phyloP scores from a whole-genome alignment of 2,113 vertebrate genomes.

The Kryptolebias marmoratus region DNA sequence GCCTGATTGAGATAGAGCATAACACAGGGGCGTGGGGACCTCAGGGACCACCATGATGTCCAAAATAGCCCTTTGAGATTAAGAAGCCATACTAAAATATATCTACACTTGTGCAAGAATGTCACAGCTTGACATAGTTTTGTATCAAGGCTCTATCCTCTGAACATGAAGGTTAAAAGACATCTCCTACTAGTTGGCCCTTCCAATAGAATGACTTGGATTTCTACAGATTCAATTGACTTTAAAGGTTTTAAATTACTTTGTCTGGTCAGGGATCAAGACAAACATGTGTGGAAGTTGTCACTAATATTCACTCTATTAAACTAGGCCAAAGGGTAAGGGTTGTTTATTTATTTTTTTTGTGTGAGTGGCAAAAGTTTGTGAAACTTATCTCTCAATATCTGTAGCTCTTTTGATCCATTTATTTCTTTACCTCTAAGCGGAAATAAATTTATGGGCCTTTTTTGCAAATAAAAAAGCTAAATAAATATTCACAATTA shows the following conservation, averaged over 20 bases:
- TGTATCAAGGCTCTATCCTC: conserved; percentile 47
- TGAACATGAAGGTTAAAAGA: conserved; percentile 58
- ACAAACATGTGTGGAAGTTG: conserved; percentile 27
- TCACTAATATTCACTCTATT: not conserved
- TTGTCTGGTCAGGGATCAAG: conserved; percentile 34
- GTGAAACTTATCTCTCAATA: no score
- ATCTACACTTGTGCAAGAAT: conserved; percentile 59
- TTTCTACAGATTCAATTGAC: conserved; percentile 53
- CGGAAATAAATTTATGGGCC: no score
- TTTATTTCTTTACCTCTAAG: no score
- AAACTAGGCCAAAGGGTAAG: no score
- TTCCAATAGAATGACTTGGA: conserved; percentile 41
- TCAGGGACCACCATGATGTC: conserved; percentile 57
- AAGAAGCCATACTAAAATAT: conserved; percentile 39
- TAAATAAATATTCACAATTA: no score
- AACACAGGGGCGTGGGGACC: conserved; percentile 35
- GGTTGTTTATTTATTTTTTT: no score
- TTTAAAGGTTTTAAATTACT: conserved; percentile 40
- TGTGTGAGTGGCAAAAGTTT: no score
- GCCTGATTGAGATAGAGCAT: conserved; percentile 57
- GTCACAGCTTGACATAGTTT: conserved; percentile 64
- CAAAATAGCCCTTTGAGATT: conserved; percentile 69
- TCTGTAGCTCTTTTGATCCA: no score
- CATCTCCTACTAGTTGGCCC: conserved; percentile 21
- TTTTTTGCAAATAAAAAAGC: no score